Base-by-base conservation (phyloP, 2,113 vertebrate species). In the Hipposideros armiger region DNA sequence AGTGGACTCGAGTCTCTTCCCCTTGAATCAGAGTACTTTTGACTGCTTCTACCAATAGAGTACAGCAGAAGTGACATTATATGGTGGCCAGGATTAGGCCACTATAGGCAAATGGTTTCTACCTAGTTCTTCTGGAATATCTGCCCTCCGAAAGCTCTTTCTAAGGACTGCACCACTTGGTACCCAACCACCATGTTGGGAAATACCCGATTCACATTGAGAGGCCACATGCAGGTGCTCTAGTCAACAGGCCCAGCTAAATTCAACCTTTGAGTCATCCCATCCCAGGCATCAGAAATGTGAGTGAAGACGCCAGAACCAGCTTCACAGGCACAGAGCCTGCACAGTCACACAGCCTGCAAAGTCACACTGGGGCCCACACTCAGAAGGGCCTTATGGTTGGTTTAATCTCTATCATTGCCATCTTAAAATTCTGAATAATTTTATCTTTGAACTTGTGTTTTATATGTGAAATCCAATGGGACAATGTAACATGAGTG, bases 11-110 rank as follows among this genome's bases (percentile, higher is more conserved):
- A 42, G 32, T 56, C 26, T 42, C 52, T 62, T 73, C 16, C 47
- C 11, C 30, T 83, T 89, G 11, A 92, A 66, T 92, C 60, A 81
- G 20, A 89, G 30, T 70, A 74, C 42, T 86, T 89, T 82, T 95
- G 20, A 62, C 30, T 30, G 76, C 15, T 83, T 78, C 50, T 69
- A 22, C 50, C 28, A 92, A 70, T 3, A 93, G 36, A 93, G 1
- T 62, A 86, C 19, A 40, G 28, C 40, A 94, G 76, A 86, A 84
- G 24, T 76, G 60, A 76, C 36, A 52, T 50, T 66, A 72, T 73
- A 1, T 82, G 28, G 58, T 92, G 66, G n/a, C 10, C 42, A 91
- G 67, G 13, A 85, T 67, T 70, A 76, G 24, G 19, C 62, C 26
- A 82, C 24, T 77, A 90, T 86, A 86, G 16, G 47, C 19, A 87